Base-by-base conservation (phyloP, 2,888 invertebrate species). In the Phaedon cochleariae region DNA sequence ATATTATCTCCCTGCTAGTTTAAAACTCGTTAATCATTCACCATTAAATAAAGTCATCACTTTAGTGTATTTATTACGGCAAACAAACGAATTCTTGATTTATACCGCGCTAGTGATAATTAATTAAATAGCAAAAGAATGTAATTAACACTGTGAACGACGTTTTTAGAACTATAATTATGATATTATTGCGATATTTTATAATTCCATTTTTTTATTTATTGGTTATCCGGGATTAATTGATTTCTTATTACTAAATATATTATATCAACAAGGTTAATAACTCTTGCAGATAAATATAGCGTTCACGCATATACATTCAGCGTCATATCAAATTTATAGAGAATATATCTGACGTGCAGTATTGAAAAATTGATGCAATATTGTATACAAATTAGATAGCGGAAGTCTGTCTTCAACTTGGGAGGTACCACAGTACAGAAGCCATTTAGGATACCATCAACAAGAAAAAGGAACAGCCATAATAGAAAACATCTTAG, bases 31-130 rank as follows among this genome's bases (percentile, higher is more conserved):
- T 65, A 61, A 65, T 65, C 61, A 65, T 48, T n/a, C 52, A 41
- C 37, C 51, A 54, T 52, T 46, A 58, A 65, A 61, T 65, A 51
- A 22, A 65, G 61, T 65, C 60, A 65, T 61, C 65, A 52, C 49
- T 61, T 64, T 60, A 46, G 49, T 55, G 45, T 55, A 58, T 55
- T 61, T 58, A 60, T 61, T 49, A 57, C n/a, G n/a, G 49, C 48
- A 21, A 31, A 53, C 51, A 55, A 49, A 60, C 55, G 34, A 55
- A 65, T 61, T 57, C 52, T 46, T 65, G 65, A 65, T 65, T 65
- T 61, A 65, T 61, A 52, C 46, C 21, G 21, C 22, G 41, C n/a
- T n/a, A n/a, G 31, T 37, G 57, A 57, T 65, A 65, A 65, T 61
- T 61, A 57, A 61, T 64, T 57, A 37, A 45, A 60, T 21, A 52